phyloP scores from a whole-genome alignment of 2,113 vertebrate genomes.

The Gopherus evgoodei region DNA sequence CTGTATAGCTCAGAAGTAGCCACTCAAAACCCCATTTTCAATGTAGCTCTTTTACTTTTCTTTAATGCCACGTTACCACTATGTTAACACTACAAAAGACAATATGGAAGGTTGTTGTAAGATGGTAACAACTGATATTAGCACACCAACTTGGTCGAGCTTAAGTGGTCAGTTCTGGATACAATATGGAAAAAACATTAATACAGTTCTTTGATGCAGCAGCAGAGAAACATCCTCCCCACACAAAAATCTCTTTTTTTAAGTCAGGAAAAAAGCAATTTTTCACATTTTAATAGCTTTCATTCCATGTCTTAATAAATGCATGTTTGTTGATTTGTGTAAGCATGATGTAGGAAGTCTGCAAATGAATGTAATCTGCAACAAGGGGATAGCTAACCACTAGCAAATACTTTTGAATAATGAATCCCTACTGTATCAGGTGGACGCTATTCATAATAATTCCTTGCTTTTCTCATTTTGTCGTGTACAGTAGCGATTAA shows the following conservation, averaged over 20 bases:
- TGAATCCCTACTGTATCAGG: constrained; percentile 88
- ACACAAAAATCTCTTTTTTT: constrained; percentile 55
- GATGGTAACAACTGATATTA: background rate
- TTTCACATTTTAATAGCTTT: constrained; percentile 91
- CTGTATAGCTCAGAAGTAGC: background rate
- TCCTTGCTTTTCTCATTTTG: constrained; percentile 92
- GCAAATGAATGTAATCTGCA: constrained; percentile 90
- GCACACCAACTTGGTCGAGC: background rate
- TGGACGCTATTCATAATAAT: constrained; percentile 93
- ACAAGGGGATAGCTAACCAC: constrained; percentile 85
- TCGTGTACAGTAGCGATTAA: constrained; percentile 88
- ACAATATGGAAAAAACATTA: background rate
- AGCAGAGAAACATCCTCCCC: constrained; percentile 10
- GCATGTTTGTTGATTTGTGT: constrained; percentile 90
- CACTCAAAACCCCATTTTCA: background rate
- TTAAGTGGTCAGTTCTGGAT: background rate
- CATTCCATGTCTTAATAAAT: constrained; percentile 90
- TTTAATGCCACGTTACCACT: background rate
- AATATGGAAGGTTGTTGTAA: background rate
- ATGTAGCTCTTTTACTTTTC: background rate
- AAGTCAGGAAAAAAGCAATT: constrained; percentile 79
- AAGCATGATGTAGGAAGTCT: constrained; percentile 86
- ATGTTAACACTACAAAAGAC: background rate
- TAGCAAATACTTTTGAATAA: constrained; percentile 88
- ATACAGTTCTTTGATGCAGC: background rate